Percentiles rank a stretch among this genome's conserved stretches.
Evolutionary conservation across 2,113 vertebrate genomes (phyloP).

Genomic region (Oncorhynchus gorbuscha): DNA sequence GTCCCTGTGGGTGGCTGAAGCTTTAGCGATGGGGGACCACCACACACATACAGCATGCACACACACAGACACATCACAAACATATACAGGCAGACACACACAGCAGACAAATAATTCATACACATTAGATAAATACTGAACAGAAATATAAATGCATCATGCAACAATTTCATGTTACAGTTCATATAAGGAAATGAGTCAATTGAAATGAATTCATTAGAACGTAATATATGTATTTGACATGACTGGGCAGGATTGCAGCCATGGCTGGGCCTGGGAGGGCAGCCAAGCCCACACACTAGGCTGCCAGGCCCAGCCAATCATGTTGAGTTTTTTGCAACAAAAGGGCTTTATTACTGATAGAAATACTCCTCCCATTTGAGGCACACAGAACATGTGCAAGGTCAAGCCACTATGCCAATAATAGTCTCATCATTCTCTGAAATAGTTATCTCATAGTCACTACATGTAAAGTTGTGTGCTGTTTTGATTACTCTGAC

Average conservation of each 20-base stretch:
- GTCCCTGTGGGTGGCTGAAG: conserved; percentile 66
- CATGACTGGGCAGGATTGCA: too few species aligned
- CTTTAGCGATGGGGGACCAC: conserved; percentile 51
- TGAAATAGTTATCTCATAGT: conserved; percentile 61
- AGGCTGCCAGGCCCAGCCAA: too few species aligned
- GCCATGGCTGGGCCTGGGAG: too few species aligned
- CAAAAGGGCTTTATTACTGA: too few species aligned
- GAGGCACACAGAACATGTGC: conserved; percentile 64
- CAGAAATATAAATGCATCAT: conserved; percentile 28
- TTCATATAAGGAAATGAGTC: too few species aligned
- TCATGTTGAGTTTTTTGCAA: too few species aligned
- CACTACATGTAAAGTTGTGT: conserved; percentile 44
- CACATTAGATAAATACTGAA: not conserved
- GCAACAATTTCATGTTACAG: too few species aligned
- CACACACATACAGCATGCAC: not conserved
- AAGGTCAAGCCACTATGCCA: conserved; percentile 61
- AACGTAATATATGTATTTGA: too few species aligned
- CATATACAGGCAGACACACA: conserved; percentile 11
- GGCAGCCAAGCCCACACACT: too few species aligned
- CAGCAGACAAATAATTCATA: conserved; percentile 2
- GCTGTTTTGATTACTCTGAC: conserved; percentile 51
- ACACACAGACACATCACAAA: not conserved
- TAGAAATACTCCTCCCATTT: conserved; percentile 41
- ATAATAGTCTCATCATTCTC: conserved; percentile 64
- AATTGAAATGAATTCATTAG: too few species aligned